Base-by-base conservation (phyloP, 2,113 vertebrate species). In the Barnardius zonarius region DNA sequence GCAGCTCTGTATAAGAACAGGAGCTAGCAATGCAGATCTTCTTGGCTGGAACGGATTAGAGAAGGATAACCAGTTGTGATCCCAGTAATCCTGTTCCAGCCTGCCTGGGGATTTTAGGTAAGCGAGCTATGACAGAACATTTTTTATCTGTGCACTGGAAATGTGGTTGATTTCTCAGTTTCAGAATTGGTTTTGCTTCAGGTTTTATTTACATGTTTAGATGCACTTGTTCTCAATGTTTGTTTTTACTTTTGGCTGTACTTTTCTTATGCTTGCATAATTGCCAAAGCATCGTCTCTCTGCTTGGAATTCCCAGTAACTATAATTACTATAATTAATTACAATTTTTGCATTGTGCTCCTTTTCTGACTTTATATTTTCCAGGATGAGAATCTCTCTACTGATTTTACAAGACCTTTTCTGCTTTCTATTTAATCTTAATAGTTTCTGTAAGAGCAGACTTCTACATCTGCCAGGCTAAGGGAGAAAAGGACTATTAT, bases 31-130 rank as follows among this genome's bases (percentile, higher is more conserved):
- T 69, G 55, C 80, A 92, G 91, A 95, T 92, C 79, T 57, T 90
- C 85, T 63, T 90, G 92, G 61, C 87, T 93, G 82, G 82, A 77
- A 93, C 80, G 90, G 94, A 96, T 96, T 95, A 97, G 54, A 63
- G 82, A 85, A 93, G 87, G 94, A 96, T 92, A 97, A 94, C 87
- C 63, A 74, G n/a, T 85, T 92, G 72, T 88, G 87, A 96, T 95
- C 72, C 85, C 79, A 80, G 63, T 96, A 96, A 96, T 95, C 93
- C 95, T 83, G 79, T 94, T 96, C 88, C 92, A 93, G 46, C 54
- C 87, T 86, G 72, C 67, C 75, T 81, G 64, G 68, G 79, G 94
- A 90, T 95, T 93, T 95, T 57, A 88, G 59, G 51, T 83, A 91
- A 93, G 82, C 0, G 2, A 76, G 90, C 84, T 92, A 55, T 74